These are phyloP conservation scores for Casuarius casuarius DNA, from an alignment of 2,113 vertebrate genomes.

Conservation along the genomic window DNA sequence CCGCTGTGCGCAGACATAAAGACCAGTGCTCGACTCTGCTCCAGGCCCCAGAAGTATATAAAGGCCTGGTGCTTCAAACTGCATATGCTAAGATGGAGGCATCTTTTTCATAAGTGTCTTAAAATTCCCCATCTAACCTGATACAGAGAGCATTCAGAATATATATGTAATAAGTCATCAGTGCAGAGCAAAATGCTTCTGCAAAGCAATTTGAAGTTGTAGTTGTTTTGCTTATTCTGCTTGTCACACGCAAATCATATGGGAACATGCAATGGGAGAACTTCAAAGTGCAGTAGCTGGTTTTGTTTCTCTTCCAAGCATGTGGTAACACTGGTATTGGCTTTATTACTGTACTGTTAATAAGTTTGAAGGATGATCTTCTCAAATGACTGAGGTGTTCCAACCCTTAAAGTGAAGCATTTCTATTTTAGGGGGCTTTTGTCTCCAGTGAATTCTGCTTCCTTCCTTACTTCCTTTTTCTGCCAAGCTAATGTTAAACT, in stretches of 20 bases:
- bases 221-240: not conserved
- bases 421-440: conserved; percentile 54
- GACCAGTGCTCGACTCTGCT: not conserved
- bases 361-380: conserved; percentile 6
- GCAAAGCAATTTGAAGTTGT: not conserved
- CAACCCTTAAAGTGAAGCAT: conserved; percentile 11
- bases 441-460: conserved; percentile 48
- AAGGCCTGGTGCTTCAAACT: not conserved
- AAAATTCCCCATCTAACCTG: not conserved
- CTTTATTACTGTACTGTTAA: not conserved
- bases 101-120: not conserved
- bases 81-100: not conserved
- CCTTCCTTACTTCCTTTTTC: conserved; percentile 62
- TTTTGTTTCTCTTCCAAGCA: not conserved
- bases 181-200: not conserved
- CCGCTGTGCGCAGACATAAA: not conserved
- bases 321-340: not conserved
- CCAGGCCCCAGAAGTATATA: not conserved
- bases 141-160: not conserved
- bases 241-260: not conserved
- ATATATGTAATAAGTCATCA: not conserved
- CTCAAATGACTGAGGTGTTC: conserved; percentile 36
- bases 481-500: conserved; percentile 49
- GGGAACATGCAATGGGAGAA: not conserved
- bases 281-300: not conserved